Percentiles rank a stretch among this genome's conserved stretches.
These are phyloP conservation scores for Oryzaephilus surinamensis DNA, from an alignment of 1,140 invertebrate species.

Conservation along the genomic window DNA sequence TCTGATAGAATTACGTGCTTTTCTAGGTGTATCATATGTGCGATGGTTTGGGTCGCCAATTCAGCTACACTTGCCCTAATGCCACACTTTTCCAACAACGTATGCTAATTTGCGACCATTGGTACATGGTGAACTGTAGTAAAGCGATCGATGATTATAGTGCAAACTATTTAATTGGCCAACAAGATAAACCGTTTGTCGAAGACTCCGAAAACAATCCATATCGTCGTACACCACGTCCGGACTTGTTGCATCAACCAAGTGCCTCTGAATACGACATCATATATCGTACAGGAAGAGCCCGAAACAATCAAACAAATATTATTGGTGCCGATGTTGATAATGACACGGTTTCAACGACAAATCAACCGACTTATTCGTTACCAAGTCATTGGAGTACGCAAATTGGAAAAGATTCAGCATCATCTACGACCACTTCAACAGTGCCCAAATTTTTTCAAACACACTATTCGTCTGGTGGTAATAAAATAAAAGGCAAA, in stretches of 20 bases:
- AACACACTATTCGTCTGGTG: too few relatives aligned
- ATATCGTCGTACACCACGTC: slow-evolving; percentile 49
- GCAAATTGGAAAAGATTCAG: slow-evolving; percentile 17
- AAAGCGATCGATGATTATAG: slow-evolving; percentile 52
- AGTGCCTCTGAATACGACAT: slow-evolving; percentile 38
- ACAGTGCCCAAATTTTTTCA: too few relatives aligned
- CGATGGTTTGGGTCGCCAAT: slow-evolving; percentile 57
- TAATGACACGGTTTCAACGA: slow-evolving; percentile 10
- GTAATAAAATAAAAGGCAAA: too few relatives aligned
- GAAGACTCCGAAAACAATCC: slow-evolving; percentile 46
- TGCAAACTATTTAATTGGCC: slow-evolving; percentile 59
- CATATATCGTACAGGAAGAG: slow-evolving; percentile 17
- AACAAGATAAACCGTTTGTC: slow-evolving; percentile 56
- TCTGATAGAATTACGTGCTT: background rate
- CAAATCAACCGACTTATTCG: slow-evolving; percentile 24
- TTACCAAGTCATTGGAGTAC: slow-evolving; percentile 30
- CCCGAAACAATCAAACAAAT: slow-evolving; percentile 11
- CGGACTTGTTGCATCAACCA: slow-evolving; percentile 49
- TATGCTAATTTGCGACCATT: slow-evolving; percentile 69
- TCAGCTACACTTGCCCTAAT: slow-evolving; percentile 65
- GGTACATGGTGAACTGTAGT: slow-evolving; percentile 74
- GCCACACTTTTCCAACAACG: slow-evolving; percentile 68
- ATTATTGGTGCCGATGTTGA: slow-evolving; percentile 22
- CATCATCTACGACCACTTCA: background rate
- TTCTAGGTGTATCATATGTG: slow-evolving; percentile 67